Base-by-base conservation (phyloP, 1,140 invertebrate species). In the Pachyrhynchus sulphureomaculatus region DNA sequence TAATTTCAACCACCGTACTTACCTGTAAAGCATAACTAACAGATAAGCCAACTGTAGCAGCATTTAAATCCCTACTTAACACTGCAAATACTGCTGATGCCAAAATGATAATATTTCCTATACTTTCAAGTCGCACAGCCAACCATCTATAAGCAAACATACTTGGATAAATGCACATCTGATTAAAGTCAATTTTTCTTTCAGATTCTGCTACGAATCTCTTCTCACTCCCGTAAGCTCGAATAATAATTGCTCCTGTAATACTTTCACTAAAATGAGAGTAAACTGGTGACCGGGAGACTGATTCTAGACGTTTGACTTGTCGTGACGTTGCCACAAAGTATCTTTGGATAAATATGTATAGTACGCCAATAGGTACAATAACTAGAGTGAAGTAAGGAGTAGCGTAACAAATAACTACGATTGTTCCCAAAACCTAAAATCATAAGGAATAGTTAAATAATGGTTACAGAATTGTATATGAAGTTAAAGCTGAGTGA, bases 331-430 rank as follows among this genome's bases (percentile, higher is more conserved):
- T 92, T 1, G 87, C 81, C n/a, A n/a, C n/a, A n/a, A n/a, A n/a
- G n/a, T n/a, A n/a, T n/a, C n/a, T n/a, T n/a, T n/a, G n/a, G n/a
- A 44, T 98, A 91, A 77, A 98, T 98, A 79, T 97, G 79, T 97
- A 98, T 37, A 97, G 64, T 12, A 93, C 64, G 34, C 85, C 88
- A 69, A 97, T 86, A 6, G 94, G 93, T 59, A 96, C 37, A 58
- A 95, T 87, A 39, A 94, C 85, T 4, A 81, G 76, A 61, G 95
- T 72, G 79, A 97, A 96, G 67, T 89, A 82, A 0, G 93, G 93
- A 24, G 94, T 96, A 63, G 89, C 91, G 75, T 86, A 87, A 78
- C 90, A 90, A 74, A 97, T n/a, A n/a, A n/a, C n/a, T n/a, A n/a
- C n/a, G n/a, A n/a, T n/a, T n/a, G n/a, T n/a, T n/a, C n/a, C n/a